phyloP scores from a whole-genome alignment of 1,140 invertebrate genomes.

The Galleria mellonella region DNA sequence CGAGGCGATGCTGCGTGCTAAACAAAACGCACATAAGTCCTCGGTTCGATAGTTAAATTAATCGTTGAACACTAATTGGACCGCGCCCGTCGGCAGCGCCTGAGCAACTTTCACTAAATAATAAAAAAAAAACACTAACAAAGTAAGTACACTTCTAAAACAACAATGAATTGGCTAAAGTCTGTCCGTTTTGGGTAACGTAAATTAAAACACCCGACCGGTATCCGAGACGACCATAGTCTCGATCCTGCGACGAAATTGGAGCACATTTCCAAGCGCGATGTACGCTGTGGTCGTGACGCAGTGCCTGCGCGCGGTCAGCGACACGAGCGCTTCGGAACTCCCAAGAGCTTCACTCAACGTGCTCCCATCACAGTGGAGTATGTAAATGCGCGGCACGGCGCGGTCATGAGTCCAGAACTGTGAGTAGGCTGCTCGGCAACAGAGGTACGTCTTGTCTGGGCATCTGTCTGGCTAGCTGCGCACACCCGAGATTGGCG shows the following conservation, averaged over 20 bases:
- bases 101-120: slow-evolving; percentile 73
- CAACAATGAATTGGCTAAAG: slow-evolving; percentile 66
- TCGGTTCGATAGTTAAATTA: slow-evolving; percentile 39
- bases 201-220: slow-evolving; percentile 16
- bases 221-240: slow-evolving; percentile 10
- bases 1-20: slow-evolving; percentile 27
- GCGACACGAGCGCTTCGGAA: slow-evolving; percentile 37
- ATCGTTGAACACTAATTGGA: slow-evolving; percentile 61
- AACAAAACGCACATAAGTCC: slow-evolving; percentile 33
- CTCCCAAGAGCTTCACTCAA: slow-evolving; percentile 40
- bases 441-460: slow-evolving; percentile 53
- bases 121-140: slow-evolving; percentile 66
- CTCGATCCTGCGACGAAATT: slow-evolving; percentile 11
- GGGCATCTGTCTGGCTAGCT: slow-evolving; percentile 59
- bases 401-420: slow-evolving; percentile 68
- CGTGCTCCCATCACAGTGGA: slow-evolving; percentile 52
- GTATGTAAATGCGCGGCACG: slow-evolving; percentile 46
- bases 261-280: slow-evolving; percentile 8
- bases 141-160: slow-evolving; percentile 66
- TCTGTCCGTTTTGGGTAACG: slow-evolving; percentile 46
- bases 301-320: slow-evolving; percentile 26
- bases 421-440: slow-evolving; percentile 55
- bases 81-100: slow-evolving; percentile 57
- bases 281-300: slow-evolving; percentile 17
- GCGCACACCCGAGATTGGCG: slow-evolving; percentile 60